Evolutionary conservation across 2,797 vertebrate species (phyloP), one percentile per base, ranked within the genome.

Genomic region (Chaetophractus vellerosus): DNA sequence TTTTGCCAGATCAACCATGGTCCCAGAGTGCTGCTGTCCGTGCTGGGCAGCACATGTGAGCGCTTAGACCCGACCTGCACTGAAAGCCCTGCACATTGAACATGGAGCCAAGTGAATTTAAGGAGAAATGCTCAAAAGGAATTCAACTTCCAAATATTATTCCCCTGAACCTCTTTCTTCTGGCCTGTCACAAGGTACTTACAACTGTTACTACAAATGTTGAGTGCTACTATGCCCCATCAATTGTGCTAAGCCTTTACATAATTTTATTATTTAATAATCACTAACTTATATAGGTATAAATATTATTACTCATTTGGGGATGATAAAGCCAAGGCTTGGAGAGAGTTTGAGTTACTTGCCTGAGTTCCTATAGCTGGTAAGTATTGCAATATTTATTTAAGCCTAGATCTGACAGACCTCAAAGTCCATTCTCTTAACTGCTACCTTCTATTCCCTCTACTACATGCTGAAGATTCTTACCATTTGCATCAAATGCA

Each of bases 201-300:
- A 89, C 59, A 92, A 87, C 14, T 38, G 11, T 75, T 89, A 71
- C 72, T 76, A 68, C 86, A 78, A 52, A 88, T 94, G 92, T 68
- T 88, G 68, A 82, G 71, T 33, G 33, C 57, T 85, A 48, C 63
- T 33, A 26, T 38, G 16, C 28, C 63, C 90, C 90, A 72, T 90
- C 81, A 74, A 33, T 33, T 95, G 36, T 83, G 72, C 69, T 91
- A 95, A 86, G 64, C 2, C 64, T 80, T 93, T 90, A 74, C 64
- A 90, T 85, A 74, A 88, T 75, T 97, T 93, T 95, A 96, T 94
- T 97, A 89, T 96, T 96, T 95, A 95, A 89, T 94, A 90, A 86
- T 92, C 88, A 88, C 88, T 92, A 81, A 94, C 66, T 68, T 94
- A 91, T 94, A 91, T 26, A 95, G 24, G 72, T 79, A 69, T 89